phyloP scores from a whole-genome alignment of 1,140 invertebrate species.

The Luehdorfia chinensis region DNA sequence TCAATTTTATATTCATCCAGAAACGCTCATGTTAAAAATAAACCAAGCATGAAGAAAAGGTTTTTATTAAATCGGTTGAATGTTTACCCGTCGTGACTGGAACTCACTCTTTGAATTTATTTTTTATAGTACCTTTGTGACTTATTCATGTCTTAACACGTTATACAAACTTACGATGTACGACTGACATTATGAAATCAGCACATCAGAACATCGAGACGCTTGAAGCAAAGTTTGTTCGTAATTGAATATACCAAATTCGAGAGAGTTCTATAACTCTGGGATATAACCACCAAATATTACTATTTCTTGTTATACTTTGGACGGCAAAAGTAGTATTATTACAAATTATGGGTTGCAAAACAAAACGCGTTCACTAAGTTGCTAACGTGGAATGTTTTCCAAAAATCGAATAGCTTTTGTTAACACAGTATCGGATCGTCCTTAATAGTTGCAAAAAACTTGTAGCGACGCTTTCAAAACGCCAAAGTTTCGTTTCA shows the following conservation, averaged over 20 bases:
- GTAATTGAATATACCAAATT: conserved; percentile 53
- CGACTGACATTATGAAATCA: conserved; percentile 59
- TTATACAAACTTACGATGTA: conserved; percentile 48
- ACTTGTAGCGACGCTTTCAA: conserved; percentile 34
- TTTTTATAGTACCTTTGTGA: conserved; percentile 32
- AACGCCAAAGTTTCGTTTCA: conserved; percentile 26
- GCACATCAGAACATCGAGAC: conserved; percentile 45
- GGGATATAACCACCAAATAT: conserved; percentile 30
- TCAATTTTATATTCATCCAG: too few species aligned
- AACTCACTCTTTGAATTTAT: conserved; percentile 20
- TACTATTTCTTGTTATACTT: conserved; percentile 18
- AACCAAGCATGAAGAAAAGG: neutral
- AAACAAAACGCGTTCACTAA: conserved; percentile 1
- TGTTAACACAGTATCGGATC: conserved; percentile 41
- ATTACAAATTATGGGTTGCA: conserved; percentile 18
- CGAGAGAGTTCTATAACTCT: conserved; percentile 32
- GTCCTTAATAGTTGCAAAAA: conserved; percentile 37
- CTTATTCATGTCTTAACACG: conserved; percentile 52
- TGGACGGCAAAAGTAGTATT: conserved; percentile 13
- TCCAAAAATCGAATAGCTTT: conserved; percentile 22
- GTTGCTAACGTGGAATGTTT: conserved; percentile 20
- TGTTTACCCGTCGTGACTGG: conserved; percentile 29
- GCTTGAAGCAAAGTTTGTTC: conserved; percentile 42
- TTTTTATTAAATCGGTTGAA: conserved; percentile 16
- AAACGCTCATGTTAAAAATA: conserved; percentile 5